These are phyloP conservation scores for Coranthus polyacanthus DNA, from an alignment of 2,797 vertebrate species.

Conservation along the genomic window DNA sequence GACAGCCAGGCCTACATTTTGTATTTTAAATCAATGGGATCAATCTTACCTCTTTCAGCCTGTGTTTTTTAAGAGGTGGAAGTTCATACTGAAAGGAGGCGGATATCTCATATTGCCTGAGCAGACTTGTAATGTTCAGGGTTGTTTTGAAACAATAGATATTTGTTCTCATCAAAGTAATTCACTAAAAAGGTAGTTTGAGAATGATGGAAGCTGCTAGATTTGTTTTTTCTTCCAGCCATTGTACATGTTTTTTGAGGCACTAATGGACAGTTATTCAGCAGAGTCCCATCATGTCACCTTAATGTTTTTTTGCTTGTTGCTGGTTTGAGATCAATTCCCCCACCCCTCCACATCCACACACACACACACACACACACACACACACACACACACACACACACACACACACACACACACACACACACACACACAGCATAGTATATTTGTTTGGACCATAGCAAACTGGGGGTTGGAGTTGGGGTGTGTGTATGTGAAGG, in stretches of 20 bases:
- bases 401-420: no score
- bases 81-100: slow-evolving; percentile 55
- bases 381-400: no score
- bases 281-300: slow-evolving; percentile 34
- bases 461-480: slow-evolving; percentile 48
- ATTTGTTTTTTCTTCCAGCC: neutral
- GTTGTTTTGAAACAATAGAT: slow-evolving; percentile 54
- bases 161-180: slow-evolving; percentile 48
- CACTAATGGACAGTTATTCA: slow-evolving; percentile 37
- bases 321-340: slow-evolving; percentile 32
- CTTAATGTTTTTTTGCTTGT: slow-evolving; percentile 31
- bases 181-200: no score
- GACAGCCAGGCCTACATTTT: slow-evolving; percentile 39
- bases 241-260: slow-evolving; percentile 31
- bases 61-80: slow-evolving; percentile 43
- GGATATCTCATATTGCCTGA: slow-evolving; percentile 62
- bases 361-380: no score
- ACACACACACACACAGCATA: slow-evolving; percentile 26
- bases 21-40: slow-evolving; percentile 49
- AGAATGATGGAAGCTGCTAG: neutral
- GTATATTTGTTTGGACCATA: slow-evolving; percentile 64
- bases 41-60: slow-evolving; percentile 42
- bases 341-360: neutral
- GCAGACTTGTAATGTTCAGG: slow-evolving; percentile 61
- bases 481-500: slow-evolving; percentile 11